These are phyloP conservation scores for Brachionus sp. DNA, from an alignment of 1,140 invertebrate genomes.

Conservation along the genomic window DNA sequence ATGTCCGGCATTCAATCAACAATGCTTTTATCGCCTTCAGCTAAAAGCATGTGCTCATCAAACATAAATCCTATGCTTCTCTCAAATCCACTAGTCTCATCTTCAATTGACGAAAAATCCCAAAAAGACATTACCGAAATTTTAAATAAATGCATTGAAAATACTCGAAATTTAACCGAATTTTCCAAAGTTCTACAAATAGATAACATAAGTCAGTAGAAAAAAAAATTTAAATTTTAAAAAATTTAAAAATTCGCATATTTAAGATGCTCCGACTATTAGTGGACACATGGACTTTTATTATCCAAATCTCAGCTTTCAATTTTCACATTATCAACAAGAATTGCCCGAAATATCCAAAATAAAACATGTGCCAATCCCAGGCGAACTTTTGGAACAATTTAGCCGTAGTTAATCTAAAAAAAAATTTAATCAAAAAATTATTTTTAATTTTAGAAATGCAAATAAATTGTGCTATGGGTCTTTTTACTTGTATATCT, in stretches of 20 bases:
- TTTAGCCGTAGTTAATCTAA: slow-evolving; percentile 80
- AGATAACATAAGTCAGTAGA: slow-evolving; percentile 29
- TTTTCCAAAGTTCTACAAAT: slow-evolving; percentile 44
- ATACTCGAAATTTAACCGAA: slow-evolving; percentile 19
- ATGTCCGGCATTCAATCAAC: not conserved
- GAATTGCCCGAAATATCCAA: slow-evolving; percentile 70
- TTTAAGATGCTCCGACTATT: slow-evolving; percentile 65
- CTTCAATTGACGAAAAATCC: slow-evolving; percentile 33
- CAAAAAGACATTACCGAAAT: slow-evolving; percentile 37
- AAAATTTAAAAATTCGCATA: not conserved
- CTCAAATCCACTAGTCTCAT: slow-evolving; percentile 8
- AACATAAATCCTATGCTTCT: not conserved
- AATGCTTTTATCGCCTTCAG: not conserved
- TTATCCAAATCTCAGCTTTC: slow-evolving; percentile 72
- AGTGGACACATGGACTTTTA: slow-evolving; percentile 84
- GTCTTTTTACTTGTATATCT: slow-evolving; percentile 87
- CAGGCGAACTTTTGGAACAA: slow-evolving; percentile 85
- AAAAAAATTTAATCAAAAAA: slow-evolving; percentile 38
- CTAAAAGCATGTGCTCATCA: slow-evolving; percentile 19
- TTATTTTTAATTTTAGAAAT: slow-evolving; percentile 50
- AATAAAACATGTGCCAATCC: slow-evolving; percentile 77
- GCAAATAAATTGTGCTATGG: slow-evolving; percentile 91
- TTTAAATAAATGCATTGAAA: slow-evolving; percentile 35
- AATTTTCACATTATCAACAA: slow-evolving; percentile 63
- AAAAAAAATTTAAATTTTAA: not conserved